phyloP scores from a whole-genome alignment of 2,113 vertebrate genomes.

The Acrocephalus arundinaceus region DNA sequence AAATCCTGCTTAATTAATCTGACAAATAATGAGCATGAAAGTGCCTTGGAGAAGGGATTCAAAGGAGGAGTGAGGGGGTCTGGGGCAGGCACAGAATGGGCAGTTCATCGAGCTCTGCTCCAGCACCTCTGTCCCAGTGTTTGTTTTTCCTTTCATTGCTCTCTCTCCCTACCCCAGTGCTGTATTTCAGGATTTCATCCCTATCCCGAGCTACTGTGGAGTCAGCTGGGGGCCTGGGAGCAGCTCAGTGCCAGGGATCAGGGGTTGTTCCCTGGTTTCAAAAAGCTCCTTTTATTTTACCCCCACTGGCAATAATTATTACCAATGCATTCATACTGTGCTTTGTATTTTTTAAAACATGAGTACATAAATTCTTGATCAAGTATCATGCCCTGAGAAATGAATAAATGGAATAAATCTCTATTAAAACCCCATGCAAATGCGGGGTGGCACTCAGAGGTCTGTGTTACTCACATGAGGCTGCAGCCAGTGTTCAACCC shows the following conservation, averaged over 20 bases:
- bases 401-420: background rate
- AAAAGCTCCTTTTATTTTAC: background rate
- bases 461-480: background rate
- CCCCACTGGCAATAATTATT: background rate
- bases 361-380: background rate
- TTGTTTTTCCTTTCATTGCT: background rate
- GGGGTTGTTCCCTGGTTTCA: background rate
- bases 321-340: accelerated
- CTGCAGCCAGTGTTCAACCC: background rate
- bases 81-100: background rate
- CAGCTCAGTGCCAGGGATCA: background rate
- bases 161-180: background rate
- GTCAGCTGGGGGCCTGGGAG: background rate
- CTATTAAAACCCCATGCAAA: background rate
- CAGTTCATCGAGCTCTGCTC: background rate
- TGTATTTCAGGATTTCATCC: background rate
- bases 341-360: accelerated
- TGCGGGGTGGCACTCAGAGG: background rate
- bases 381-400: background rate
- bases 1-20: background rate
- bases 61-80: background rate
- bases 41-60: background rate
- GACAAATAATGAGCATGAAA: background rate
- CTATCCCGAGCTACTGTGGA: background rate
- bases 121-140: background rate